Conservation (phyloP, 2,888 invertebrate species). For the Drosophila ezoana region DNA sequence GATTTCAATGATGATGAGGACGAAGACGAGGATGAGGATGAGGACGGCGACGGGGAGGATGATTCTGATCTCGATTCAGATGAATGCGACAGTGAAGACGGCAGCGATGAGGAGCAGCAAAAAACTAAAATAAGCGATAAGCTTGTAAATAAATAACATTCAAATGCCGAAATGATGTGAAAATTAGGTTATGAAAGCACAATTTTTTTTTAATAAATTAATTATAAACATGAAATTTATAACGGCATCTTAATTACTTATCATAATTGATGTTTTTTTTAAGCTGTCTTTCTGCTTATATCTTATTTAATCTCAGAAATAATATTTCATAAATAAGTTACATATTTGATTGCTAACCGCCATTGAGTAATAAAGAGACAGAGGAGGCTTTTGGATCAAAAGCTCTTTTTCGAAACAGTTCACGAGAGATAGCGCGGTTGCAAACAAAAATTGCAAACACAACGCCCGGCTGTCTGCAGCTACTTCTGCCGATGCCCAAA, state of each 20-base stretch:
- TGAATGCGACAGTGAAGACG: constrained; percentile 32
- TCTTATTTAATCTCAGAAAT: neutral
- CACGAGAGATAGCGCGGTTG: too few relatives aligned
- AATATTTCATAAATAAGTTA: neutral
- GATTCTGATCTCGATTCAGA: constrained; percentile 61
- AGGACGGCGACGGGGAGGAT: constrained; percentile 53
- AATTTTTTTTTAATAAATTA: neutral
- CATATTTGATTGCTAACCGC: neutral
- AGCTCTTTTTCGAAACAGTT: too few relatives aligned
- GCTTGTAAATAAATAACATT: constrained; percentile 10
- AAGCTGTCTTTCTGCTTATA: neutral
- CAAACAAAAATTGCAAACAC: too few relatives aligned
- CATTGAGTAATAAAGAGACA: too few relatives aligned
- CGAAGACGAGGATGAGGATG: constrained; percentile 38
- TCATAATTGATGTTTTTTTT: neutral
- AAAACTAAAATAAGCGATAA: constrained; percentile 14
- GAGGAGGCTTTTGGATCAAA: too few relatives aligned
- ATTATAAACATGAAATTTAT: neutral
- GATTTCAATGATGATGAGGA: constrained; percentile 76
- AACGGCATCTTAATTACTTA: too few relatives aligned
- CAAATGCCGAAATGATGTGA: neutral
- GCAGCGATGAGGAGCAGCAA: constrained; percentile 13
- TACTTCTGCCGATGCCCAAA: too few relatives aligned
- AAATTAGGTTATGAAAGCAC: constrained; percentile 6
- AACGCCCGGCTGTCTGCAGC: too few relatives aligned